Evolutionary conservation across 2,113 vertebrate genomes (phyloP).

Genomic region (Glareola pratincola): DNA sequence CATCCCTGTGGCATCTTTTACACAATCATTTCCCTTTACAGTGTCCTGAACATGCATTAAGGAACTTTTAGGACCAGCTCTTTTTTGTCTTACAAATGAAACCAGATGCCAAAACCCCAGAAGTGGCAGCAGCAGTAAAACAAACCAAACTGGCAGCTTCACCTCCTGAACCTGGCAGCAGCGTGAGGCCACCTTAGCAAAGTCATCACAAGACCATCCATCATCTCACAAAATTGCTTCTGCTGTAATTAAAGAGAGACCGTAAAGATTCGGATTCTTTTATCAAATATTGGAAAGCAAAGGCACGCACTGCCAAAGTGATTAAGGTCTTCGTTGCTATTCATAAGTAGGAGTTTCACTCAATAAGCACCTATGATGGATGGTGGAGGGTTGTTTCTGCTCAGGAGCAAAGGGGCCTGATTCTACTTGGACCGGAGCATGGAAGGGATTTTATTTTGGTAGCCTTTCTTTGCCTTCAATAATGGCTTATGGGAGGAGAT

Average conservation of each 20-base stretch:
- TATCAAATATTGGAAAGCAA: not conserved
- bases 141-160: not conserved
- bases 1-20: not conserved
- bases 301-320: not conserved
- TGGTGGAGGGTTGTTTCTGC: not conserved
- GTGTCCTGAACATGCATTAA: not conserved
- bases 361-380: fast-evolving
- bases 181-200: not conserved
- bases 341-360: not conserved
- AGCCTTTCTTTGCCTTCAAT: not conserved
- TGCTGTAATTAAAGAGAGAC: not conserved
- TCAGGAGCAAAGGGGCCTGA: not conserved
- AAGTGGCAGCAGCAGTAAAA: not conserved
- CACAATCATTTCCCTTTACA: not conserved
- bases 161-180: not conserved
- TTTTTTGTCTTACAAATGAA: not conserved
- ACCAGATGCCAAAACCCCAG: not conserved
- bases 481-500: not conserved
- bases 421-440: not conserved
- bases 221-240: not conserved
- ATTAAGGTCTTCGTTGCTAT: not conserved
- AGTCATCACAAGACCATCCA: not conserved
- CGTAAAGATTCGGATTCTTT: not conserved
- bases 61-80: not conserved
- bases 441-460: not conserved